Percentiles rank a stretch among this genome's conserved stretches.
Evolutionary conservation across 2,113 vertebrate species (phyloP).

Genomic region (Willisornis vidua): DNA sequence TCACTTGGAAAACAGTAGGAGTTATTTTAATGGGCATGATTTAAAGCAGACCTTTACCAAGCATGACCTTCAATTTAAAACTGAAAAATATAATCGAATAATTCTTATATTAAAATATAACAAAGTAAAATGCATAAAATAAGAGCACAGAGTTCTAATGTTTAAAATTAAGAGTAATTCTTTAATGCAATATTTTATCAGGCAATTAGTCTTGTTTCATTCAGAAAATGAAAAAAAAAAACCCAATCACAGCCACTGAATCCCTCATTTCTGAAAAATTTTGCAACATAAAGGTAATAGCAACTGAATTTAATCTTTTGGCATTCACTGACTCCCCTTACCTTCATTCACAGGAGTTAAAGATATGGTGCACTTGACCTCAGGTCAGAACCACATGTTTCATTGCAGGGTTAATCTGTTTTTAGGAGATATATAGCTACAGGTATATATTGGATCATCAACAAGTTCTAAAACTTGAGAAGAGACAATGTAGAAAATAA

Average conservation of each 20-base stretch:
- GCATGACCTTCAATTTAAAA: neutral
- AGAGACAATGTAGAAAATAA: neutral
- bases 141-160: neutral
- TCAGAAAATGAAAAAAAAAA: neutral
- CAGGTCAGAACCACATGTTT: neutral
- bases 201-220: neutral
- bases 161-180: neutral
- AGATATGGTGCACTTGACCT: neutral
- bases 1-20: conserved; percentile 38
- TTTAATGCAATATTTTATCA: neutral
- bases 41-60: neutral
- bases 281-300: neutral
- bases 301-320: neutral
- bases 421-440: neutral
- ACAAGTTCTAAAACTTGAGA: neutral
- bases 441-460: neutral
- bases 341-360: neutral
- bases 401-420: neutral
- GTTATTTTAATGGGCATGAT: conserved; percentile 34
- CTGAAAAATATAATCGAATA: neutral
- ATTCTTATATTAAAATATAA: neutral
- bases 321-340: neutral
- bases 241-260: neutral
- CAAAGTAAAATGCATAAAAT: neutral
- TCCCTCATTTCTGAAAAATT: neutral